Percentiles rank a stretch among this genome's conserved stretches.
Conservation (phyloP, 2,888 invertebrate species). For the Latrodectus hesperus region DNA sequence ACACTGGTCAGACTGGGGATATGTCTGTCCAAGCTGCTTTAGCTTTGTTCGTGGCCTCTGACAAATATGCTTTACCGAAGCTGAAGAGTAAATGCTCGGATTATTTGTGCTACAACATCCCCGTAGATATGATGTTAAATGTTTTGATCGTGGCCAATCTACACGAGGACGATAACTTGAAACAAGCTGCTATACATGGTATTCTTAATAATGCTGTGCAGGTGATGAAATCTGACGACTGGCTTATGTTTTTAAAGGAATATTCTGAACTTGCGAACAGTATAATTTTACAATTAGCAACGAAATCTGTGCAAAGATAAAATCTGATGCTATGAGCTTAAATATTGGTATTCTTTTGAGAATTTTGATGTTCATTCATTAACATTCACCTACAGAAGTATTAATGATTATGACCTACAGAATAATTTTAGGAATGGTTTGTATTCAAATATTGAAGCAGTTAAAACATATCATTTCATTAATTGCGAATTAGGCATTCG, state of each 20-base stretch:
- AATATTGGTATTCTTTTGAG: neutral
- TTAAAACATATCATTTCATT: no score
- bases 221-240: slow-evolving; percentile 48
- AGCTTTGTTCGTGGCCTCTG: slow-evolving; percentile 41
- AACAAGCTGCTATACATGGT: slow-evolving; percentile 32
- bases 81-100: slow-evolving; percentile 35
- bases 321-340: neutral
- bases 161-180: slow-evolving; percentile 43
- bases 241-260: slow-evolving; percentile 51
- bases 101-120: slow-evolving; percentile 26
- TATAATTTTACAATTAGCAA: slow-evolving; percentile 45
- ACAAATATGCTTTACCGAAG: slow-evolving; percentile 46
- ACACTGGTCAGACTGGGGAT: slow-evolving; percentile 27
- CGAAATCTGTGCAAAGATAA: neutral
- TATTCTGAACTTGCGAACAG: slow-evolving; percentile 50
- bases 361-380: neutral
- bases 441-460: no score
- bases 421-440: no score
- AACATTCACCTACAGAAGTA: neutral
- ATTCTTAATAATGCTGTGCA: slow-evolving; percentile 45
- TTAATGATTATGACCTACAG: neutral
- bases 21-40: slow-evolving; percentile 5
- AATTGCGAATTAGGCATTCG: no score
- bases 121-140: slow-evolving; percentile 20
- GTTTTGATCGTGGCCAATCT: slow-evolving; percentile 38